Base-by-base conservation (phyloP, 2,797 vertebrate species). In the Mus caroli region DNA sequence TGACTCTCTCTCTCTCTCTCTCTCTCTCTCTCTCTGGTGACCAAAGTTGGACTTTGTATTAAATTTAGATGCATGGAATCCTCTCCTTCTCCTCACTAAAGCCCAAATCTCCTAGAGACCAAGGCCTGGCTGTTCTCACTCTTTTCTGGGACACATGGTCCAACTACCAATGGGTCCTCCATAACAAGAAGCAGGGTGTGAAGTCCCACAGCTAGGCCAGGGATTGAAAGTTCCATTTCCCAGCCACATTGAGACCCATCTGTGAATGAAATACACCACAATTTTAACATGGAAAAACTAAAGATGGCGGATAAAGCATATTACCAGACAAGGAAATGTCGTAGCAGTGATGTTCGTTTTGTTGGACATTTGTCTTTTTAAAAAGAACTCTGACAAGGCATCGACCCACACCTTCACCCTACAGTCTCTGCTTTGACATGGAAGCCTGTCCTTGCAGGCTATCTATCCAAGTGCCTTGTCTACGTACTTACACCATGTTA, bases 141-240 rank as follows among this genome's bases (percentile, higher is more conserved):
- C 1, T 52, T 28, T 14, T 43, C n/a, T 40, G 8, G 34, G 31
- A 6, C 13, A 19, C 67, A 52, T 43, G 43, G 12, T 13, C 34
- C 11, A 56, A 13, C 56, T 31, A 12, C 4, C 31, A 17, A 8
- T 0, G 24, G 1, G 15, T 0, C 1, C 26, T 26, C 4, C 0
- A 2, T 2, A 58, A 71, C 40, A n/a, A 73, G 34, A 52, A 11
- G 19, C 17, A 9, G 13, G 15, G 24, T 4, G 1, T 0, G 0
- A 79, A 56, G 6, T 10, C 2, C 13, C 2, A 26, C 12, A 71
- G 12, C 75, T 2, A 6, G 24, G 12, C 0, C 71, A 24, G 15
- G 7, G 56, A 71, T 54, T 34, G 1, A 80, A 24, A 3, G 34
- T 26, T 64, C 31, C 34, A 11, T 0, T 60, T 40, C 26, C 34